These are phyloP conservation scores for Choloepus didactylus DNA, from an alignment of 2,797 vertebrate species.

Conservation along the genomic window DNA sequence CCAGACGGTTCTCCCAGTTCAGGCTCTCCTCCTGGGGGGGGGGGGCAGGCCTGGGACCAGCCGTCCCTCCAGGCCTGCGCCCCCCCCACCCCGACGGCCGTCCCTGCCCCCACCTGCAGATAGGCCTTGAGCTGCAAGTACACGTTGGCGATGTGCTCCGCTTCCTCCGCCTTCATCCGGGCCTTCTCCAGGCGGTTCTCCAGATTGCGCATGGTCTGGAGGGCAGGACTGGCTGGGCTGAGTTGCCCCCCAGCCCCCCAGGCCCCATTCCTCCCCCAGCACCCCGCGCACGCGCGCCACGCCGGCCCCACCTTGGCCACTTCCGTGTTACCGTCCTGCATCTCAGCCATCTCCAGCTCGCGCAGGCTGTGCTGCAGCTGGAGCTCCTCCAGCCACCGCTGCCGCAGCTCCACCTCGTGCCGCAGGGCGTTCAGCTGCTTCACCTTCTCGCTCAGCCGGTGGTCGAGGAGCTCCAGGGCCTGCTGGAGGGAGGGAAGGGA, in stretches of 20 bases:
- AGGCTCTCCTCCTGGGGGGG: constrained; percentile 91
- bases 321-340: constrained; percentile 79
- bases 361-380: constrained; percentile 85
- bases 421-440: constrained; percentile 91
- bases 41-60: neutral
- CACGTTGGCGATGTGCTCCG: constrained; percentile 89
- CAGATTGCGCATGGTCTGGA: constrained; percentile 89
- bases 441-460: constrained; percentile 88
- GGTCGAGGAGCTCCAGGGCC: constrained; percentile 88
- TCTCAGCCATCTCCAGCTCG: constrained; percentile 72
- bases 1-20: constrained; percentile 89
- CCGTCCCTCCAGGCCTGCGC: neutral
- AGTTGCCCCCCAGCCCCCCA: neutral
- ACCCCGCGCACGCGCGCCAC: neutral
- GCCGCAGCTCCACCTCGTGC: constrained; percentile 87
- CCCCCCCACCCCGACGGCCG: rapidly evolving
- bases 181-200: constrained; percentile 94
- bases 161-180: constrained; percentile 91
- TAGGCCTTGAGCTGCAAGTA: constrained; percentile 92
- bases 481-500: constrained; percentile 82
- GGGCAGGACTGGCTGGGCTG: neutral
- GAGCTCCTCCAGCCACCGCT: constrained; percentile 87
- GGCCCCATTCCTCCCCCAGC: rapidly evolving
- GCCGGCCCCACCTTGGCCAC: constrained; percentile 87
- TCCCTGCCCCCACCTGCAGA: constrained; percentile 88